Conservation (phyloP, 2,797 vertebrate species). For the Pristis pectinata region DNA sequence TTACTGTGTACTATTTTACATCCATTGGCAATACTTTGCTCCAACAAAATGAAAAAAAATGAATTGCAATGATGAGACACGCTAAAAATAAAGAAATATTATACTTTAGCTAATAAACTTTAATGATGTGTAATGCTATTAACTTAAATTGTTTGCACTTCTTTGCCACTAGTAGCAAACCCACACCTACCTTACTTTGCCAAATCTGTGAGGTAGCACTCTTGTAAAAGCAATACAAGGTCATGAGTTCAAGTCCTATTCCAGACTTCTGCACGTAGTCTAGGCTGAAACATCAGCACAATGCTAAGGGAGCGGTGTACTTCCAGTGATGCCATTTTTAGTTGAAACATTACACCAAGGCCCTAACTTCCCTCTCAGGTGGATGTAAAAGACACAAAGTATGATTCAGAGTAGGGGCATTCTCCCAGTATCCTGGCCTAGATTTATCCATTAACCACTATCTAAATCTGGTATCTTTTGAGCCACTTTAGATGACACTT, state of each 20-base stretch:
- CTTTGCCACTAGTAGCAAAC: background rate
- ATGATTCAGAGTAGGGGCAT: background rate
- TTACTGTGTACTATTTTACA: background rate
- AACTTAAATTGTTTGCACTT: too few species aligned
- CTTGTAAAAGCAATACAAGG: background rate
- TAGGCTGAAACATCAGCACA: background rate
- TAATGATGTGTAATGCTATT: background rate
- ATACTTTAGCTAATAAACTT: conserved; percentile 5
- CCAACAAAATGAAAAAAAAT: too few species aligned
- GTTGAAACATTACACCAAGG: background rate
- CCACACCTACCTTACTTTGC: background rate
- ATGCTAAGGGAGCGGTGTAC: background rate
- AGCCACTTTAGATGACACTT: background rate
- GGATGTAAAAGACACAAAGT: background rate
- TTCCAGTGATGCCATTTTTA: background rate
- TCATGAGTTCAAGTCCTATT: background rate
- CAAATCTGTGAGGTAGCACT: background rate
- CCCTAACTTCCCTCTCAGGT: background rate
- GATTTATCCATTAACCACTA: background rate
- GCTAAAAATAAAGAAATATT: background rate
- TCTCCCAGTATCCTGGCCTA: background rate
- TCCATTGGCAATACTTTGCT: background rate
- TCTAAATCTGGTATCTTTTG: background rate
- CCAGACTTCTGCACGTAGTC: background rate
- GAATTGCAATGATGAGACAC: background rate